Evolutionary conservation across 2,888 invertebrate genomes (phyloP), one percentile per base, ranked within the genome.

Genomic region (Parascotia fuliginaria): DNA sequence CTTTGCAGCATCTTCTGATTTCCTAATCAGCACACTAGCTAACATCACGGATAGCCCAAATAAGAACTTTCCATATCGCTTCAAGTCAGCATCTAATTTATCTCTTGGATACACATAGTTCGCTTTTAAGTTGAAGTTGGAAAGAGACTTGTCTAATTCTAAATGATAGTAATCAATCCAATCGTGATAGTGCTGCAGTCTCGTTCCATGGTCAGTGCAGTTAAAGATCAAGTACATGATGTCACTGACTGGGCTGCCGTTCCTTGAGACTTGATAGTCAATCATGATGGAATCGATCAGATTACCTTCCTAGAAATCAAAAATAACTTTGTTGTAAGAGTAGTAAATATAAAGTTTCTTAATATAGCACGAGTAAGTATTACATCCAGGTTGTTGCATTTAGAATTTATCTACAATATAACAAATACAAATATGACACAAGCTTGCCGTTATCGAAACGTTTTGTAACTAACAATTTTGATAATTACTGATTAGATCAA

Each of bases 201-300:
- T 70, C 0, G 67, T 65, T 9, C 64, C 62, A 9, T 82, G 58
- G 31, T 78, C 67, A 0, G 78, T 78, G 37, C 80, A 76, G 48
- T 70, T 77, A 40, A 81, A 77, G 9, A 82, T 51, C 55, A 78
- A 55, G 60, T 75, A 80, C 3, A 75, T 53, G 0, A 83, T 16
- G 15, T 83, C 83, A 4, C 43, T 44, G 0, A 57, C 76, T 9
- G 82, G 82, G 13, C 57, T 77, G 2, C 60, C 59, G 38, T 67
- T 67, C 38, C 43, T 73, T 0, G 74, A 60, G 9, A 73, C 0
- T 50, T 83, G 83, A 44, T 81, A 83, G 58, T 83, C 83, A 3
- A 83, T 74, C 53, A 82, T 62, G 0, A 80, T 57, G 14, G 71
- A 72, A 2, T 75, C 57, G 1, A 60, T 49, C 0, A 69, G 31